Evolutionary conservation across 2,797 vertebrate genomes (phyloP).

Genomic region (Lepilemur septentrionalis): DNA sequence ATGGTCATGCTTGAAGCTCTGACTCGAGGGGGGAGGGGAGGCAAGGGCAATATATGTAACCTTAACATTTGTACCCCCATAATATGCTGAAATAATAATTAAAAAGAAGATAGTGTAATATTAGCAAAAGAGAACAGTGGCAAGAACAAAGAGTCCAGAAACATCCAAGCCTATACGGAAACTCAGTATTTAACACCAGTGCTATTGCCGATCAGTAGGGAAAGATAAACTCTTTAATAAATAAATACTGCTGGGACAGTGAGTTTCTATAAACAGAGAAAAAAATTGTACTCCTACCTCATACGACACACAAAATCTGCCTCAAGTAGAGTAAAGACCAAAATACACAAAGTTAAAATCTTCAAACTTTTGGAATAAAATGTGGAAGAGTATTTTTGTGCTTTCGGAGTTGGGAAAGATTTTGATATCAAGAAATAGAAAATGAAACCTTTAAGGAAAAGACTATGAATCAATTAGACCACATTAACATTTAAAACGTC

Average conservation of each 20-base stretch:
- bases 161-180: not conserved
- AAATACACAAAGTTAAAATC: not conserved
- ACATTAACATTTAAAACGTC: constrained; percentile 23
- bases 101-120: not conserved
- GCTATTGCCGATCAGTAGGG: not conserved
- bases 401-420: not conserved
- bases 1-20: too few species aligned
- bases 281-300: not conserved
- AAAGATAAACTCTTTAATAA: not conserved
- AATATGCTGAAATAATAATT: too few species aligned
- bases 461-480: not conserved
- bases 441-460: not conserved
- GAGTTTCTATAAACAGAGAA: too few species aligned
- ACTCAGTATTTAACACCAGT: not conserved
- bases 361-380: not conserved
- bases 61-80: too few species aligned
- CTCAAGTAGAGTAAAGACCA: not conserved
- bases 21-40: too few species aligned
- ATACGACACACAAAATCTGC: not conserved
- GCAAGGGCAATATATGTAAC: too few species aligned
- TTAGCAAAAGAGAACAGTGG: not conserved
- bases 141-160: not conserved
- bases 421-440: not conserved
- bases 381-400: not conserved
- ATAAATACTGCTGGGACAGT: not conserved